phyloP scores from a whole-genome alignment of 2,888 invertebrate species.

The Cyclophora punctaria region DNA sequence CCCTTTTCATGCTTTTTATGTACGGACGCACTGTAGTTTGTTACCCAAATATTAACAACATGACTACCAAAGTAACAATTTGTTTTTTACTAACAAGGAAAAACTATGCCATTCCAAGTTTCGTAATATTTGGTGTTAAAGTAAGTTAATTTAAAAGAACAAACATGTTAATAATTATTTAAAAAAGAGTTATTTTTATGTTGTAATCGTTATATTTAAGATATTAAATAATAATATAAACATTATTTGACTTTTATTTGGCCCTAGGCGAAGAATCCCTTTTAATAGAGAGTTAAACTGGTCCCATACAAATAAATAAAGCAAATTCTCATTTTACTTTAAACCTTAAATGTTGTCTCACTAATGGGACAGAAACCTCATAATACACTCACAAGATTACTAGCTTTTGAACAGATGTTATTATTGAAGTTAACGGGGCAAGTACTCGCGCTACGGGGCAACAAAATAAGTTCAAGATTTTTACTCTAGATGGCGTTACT shows the following conservation, averaged over 20 bases:
- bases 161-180: conserved; percentile 65
- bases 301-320: too few species aligned
- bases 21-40: conserved; percentile 2
- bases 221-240: conserved; percentile 42
- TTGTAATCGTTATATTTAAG: conserved; percentile 72
- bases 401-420: too few species aligned
- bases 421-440: too few species aligned
- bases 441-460: too few species aligned
- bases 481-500: too few species aligned
- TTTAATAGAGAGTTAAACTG: too few species aligned
- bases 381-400: too few species aligned
- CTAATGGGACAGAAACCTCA: too few species aligned
- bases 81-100: conserved; percentile 13
- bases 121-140: conserved; percentile 56
- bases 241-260: background rate
- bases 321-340: too few species aligned
- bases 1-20: background rate
- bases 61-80: conserved; percentile 39
- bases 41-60: conserved; percentile 26
- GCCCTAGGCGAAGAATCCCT: too few species aligned
- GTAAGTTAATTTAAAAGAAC: conserved; percentile 65
- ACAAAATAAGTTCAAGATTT: too few species aligned
- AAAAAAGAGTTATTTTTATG: conserved; percentile 66
- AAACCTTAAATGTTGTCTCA: too few species aligned
- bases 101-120: conserved; percentile 59